phyloP scores from a whole-genome alignment of 2,113 vertebrate species.

The Ameiurus melas region DNA sequence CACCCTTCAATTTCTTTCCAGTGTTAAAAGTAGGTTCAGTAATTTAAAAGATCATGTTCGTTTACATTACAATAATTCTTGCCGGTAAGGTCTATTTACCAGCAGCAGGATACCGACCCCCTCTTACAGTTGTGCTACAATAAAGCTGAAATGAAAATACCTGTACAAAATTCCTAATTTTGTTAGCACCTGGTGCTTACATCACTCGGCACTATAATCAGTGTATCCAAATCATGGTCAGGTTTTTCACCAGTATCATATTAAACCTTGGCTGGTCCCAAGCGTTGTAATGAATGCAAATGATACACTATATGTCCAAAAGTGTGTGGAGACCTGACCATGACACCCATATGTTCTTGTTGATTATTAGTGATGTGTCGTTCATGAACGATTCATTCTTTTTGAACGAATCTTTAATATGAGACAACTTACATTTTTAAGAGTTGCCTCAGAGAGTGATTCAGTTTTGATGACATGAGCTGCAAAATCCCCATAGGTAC shows the following conservation, averaged over 20 bases:
- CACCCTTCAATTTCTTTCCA: slow-evolving; percentile 26
- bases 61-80: slow-evolving; percentile 27
- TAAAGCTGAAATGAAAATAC: neutral
- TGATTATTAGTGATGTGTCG: neutral
- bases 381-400: too few species aligned
- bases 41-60: slow-evolving; percentile 42
- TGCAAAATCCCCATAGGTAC: too few species aligned
- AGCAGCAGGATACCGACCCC: slow-evolving; percentile 45
- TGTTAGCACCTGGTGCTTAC: neutral
- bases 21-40: slow-evolving; percentile 51
- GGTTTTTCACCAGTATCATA: neutral
- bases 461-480: too few species aligned
- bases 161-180: neutral
- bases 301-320: neutral
- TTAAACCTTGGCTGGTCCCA: neutral
- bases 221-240: neutral
- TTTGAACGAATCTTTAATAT: too few species aligned
- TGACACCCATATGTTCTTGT: neutral
- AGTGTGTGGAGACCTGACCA: neutral
- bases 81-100: slow-evolving; percentile 32
- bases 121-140: slow-evolving; percentile 15
- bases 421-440: too few species aligned
- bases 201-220: neutral
- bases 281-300: neutral
- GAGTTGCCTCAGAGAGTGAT: too few species aligned